Evolutionary conservation across 2,113 vertebrate genomes (phyloP), one percentile per base, ranked within the genome.

Genomic region (Prunella fulvescens): DNA sequence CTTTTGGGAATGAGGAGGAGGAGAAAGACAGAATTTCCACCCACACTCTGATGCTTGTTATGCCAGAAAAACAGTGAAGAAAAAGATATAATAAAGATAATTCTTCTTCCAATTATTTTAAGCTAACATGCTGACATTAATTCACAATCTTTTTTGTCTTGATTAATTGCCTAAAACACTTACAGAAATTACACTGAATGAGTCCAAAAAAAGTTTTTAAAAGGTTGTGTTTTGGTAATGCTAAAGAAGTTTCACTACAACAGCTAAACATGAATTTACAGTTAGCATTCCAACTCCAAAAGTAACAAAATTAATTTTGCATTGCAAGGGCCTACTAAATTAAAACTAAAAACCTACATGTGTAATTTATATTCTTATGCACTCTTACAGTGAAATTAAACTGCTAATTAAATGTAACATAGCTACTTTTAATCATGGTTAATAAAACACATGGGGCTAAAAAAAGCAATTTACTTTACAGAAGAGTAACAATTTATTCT

Each of bases 351-450:
- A 76, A 42, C 14, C 15, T 47, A 37, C 14, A 48, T 4, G 2
- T 18, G 16, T 33, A 62, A 90, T 88, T 77, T 88, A 81, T 65
- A 61, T 76, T 80, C 70, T 79, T 61, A 65, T 37, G 11, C 48
- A 61, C 42, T 89, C 80, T 76, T 77, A 81, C 19, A 57, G 53
- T 35, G 22, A 84, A 58, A 91, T 88, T 31, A 90, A 90, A 72
- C 12, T 74, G 33, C 37, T 85, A 76, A 87, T 69, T 90, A 85
- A 90, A 72, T 39, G 22, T 65, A 88, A 77, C 20, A 85, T 10
- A 80, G 45, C 10, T 88, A 61, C 22, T 65, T 81, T 82, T 80
- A 95, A 87, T 69, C 37, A 39, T 14, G 7, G 60, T 50, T 89
- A 93, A 87, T 78, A 93, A 91, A 92, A 28, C 57, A 84, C 54